Percentiles rank a stretch among this genome's conserved stretches.
These are phyloP conservation scores for Wiebesia pumilae DNA, from an alignment of 1,140 invertebrate species.

Conservation along the genomic window DNA sequence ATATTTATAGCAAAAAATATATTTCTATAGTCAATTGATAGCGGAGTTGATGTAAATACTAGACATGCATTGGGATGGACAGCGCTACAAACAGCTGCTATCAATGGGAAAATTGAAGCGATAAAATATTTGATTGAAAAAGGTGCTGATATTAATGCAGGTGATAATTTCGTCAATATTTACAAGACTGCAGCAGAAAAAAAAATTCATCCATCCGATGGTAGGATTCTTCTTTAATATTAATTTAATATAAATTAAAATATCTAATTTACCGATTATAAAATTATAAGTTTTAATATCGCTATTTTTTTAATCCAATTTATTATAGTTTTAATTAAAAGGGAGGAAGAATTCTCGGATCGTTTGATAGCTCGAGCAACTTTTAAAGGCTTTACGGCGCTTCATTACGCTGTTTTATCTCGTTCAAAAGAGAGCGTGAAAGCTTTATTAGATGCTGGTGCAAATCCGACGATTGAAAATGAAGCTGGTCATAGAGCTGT, in stretches of 20 bases:
- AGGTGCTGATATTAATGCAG: constrained; percentile 87
- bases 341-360: constrained; percentile 89
- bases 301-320: not conserved
- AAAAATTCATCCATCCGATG: constrained; percentile 79
- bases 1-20: constrained; percentile 14
- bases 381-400: constrained; percentile 89
- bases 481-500: constrained; percentile 85
- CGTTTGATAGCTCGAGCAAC: constrained; percentile 83
- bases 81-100: constrained; percentile 87
- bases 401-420: constrained; percentile 91
- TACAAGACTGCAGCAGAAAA: constrained; percentile 78
- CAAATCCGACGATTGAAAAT: constrained; percentile 85
- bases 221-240: constrained; percentile 65
- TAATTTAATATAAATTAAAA: constrained; percentile 9
- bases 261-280: constrained; percentile 21
- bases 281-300: constrained; percentile 13
- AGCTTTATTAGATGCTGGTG: constrained; percentile 80
- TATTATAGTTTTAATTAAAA: constrained; percentile 78
- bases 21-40: constrained; percentile 59
- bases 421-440: constrained; percentile 80
- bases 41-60: constrained; percentile 78
- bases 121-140: constrained; percentile 82
- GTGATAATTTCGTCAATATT: constrained; percentile 87
- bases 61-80: constrained; percentile 90
- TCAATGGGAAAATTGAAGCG: constrained; percentile 82